Evolutionary conservation across 1,140 invertebrate genomes (phyloP).

Genomic region (Ceratina calcarata): DNA sequence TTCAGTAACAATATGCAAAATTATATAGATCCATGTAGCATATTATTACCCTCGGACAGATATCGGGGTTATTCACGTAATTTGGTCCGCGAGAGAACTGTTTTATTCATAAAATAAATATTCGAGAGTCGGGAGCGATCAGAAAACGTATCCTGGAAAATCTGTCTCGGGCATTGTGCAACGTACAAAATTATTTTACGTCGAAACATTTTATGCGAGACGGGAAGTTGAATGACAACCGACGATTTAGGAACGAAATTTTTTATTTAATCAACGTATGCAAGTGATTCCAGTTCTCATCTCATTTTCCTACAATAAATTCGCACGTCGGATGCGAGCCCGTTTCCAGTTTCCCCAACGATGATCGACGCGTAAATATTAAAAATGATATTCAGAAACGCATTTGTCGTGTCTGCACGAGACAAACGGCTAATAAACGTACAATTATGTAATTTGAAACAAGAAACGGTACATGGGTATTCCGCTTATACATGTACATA

Average conservation of each 20-base stretch:
- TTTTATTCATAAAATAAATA: conserved; percentile 13
- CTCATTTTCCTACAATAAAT: not conserved
- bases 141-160: not conserved
- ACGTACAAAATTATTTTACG: not conserved
- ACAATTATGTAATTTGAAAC: not conserved
- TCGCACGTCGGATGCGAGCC: not conserved
- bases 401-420: not conserved
- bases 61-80: conserved; percentile 34
- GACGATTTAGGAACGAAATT: not conserved
- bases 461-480: not conserved
- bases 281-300: not conserved
- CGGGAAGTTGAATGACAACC: not conserved
- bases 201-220: not conserved
- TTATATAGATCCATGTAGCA: not conserved
- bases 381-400: not conserved
- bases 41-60: conserved; percentile 3
- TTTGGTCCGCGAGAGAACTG: conserved; percentile 2
- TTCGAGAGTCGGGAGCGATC: not conserved
- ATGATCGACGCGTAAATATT: no score
- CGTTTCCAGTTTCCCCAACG: no score
- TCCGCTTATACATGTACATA: not conserved
- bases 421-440: not conserved
- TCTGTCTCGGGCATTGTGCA: no score
- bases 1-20: conserved; percentile 1
- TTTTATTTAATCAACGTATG: not conserved